A percentile compares a stretch with the other conserved stretches of the same genome.
Evolutionary conservation across 1,140 invertebrate species (phyloP).

Genomic region (Drosophila orena): DNA sequence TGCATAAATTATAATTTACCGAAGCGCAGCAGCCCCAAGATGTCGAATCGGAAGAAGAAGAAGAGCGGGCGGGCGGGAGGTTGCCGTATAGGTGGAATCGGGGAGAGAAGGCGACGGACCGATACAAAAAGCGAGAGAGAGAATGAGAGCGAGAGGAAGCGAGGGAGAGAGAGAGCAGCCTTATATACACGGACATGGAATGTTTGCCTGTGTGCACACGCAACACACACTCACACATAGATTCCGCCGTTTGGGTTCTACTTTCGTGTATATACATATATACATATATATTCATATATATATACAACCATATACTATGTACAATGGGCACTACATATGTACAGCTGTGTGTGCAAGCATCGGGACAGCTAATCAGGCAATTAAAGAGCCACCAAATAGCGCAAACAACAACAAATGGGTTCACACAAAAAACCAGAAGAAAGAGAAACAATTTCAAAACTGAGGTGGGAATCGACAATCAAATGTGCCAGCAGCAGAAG

Average conservation of each 20-base stretch:
- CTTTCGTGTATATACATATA: slow-evolving; percentile 26
- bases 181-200: slow-evolving; percentile 45
- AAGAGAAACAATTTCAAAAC: slow-evolving; percentile 20
- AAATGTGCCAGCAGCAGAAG: slow-evolving; percentile 1
- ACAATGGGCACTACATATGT: not conserved
- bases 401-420: slow-evolving; percentile 11
- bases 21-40: slow-evolving; percentile 47
- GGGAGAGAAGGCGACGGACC: slow-evolving; percentile 36
- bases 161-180: slow-evolving; percentile 3
- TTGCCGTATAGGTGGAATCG: slow-evolving; percentile 50
- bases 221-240: slow-evolving; percentile 8
- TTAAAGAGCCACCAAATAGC: slow-evolving; percentile 47
- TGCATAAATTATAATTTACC: slow-evolving; percentile 49
- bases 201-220: slow-evolving; percentile 39
- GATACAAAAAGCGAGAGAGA: slow-evolving; percentile 28
- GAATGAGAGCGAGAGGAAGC: slow-evolving; percentile 5
- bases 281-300: slow-evolving; percentile 12
- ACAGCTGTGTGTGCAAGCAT: slow-evolving; percentile 16
- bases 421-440: slow-evolving; percentile 23
- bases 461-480: not conserved
- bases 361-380: slow-evolving; percentile 54
- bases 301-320: slow-evolving; percentile 1
- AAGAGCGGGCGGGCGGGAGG: not conserved
- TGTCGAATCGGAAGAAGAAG: slow-evolving; percentile 18
- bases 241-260: slow-evolving; percentile 44